Conservation (phyloP, 2,888 invertebrate species). For the Liopterus haemorrhoidalis region DNA sequence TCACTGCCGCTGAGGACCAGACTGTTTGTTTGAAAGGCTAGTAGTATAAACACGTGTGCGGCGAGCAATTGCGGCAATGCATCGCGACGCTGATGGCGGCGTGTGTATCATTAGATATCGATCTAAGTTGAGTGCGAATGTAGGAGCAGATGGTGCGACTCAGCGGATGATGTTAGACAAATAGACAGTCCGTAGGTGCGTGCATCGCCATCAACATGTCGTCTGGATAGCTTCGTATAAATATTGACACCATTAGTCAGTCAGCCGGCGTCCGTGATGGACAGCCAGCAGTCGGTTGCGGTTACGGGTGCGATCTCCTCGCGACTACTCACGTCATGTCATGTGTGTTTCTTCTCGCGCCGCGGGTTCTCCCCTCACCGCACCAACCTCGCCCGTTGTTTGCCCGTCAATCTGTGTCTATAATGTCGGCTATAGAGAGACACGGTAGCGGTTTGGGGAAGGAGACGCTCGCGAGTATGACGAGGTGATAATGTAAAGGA, state of each 20-base stretch:
- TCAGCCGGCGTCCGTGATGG: conserved; percentile 38
- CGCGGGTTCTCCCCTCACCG: conserved; percentile 22
- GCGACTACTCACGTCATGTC: conserved; percentile 34
- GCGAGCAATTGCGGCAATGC: too few relatives aligned
- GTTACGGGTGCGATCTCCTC: conserved; percentile 29
- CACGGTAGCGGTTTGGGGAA: background rate
- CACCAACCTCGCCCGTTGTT: conserved; percentile 16
- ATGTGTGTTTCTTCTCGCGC: conserved; percentile 22
- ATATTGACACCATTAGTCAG: conserved; percentile 46
- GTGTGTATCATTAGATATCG: conserved; percentile 6
- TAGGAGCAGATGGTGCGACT: conserved; percentile 11
- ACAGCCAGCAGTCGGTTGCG: conserved; percentile 35
- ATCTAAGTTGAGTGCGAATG: conserved; percentile 6
- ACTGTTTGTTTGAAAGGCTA: too few relatives aligned
- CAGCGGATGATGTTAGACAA: conserved; percentile 15
- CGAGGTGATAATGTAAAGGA: too few relatives aligned
- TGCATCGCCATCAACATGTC: conserved; percentile 40
- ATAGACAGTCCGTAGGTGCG: conserved; percentile 11
- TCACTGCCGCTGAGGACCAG: too few relatives aligned
- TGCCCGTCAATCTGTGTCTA: conserved; percentile 8
- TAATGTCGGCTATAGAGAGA: conserved; percentile 1
- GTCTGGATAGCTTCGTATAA: conserved; percentile 38
- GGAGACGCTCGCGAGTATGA: too few relatives aligned
- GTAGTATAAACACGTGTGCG: too few relatives aligned
- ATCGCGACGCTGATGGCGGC: too few relatives aligned